Percentiles rank a stretch among this genome's conserved stretches.
phyloP scores from a whole-genome alignment of 2,888 invertebrate species.

The Lypha dubia region DNA sequence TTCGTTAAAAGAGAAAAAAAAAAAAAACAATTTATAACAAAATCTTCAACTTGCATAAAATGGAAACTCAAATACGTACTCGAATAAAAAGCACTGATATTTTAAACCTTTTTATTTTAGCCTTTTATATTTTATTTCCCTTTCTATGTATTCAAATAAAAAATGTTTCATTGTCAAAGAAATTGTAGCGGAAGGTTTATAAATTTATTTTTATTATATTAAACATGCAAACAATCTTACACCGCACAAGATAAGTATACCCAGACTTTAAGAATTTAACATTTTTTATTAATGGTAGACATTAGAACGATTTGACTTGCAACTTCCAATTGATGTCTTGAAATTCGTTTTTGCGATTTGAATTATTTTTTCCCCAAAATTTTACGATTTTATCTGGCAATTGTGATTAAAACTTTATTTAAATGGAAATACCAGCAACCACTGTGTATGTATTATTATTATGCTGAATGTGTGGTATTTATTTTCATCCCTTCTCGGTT shows the following conservation, averaged over 20 bases:
- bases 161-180: conserved; percentile 43
- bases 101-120: conserved; percentile 55
- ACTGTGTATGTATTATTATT: background rate
- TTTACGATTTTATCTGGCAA: no score
- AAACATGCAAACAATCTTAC: no score
- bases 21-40: conserved; percentile 11
- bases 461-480: background rate
- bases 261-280: background rate
- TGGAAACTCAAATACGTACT: conserved; percentile 43
- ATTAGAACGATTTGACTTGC: no score
- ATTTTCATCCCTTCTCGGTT: background rate
- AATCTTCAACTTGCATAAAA: conserved; percentile 51
- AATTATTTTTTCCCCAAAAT: no score
- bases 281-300: no score
- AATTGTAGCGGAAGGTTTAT: conserved; percentile 42
- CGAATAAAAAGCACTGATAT: conserved; percentile 56
- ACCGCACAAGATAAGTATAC: background rate
- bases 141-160: conserved; percentile 19
- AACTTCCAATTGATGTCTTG: no score
- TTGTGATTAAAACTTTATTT: no score
- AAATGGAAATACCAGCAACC: no score
- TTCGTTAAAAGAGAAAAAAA: conserved; percentile 18
- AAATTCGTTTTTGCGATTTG: no score
- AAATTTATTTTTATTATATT: conserved; percentile 20
- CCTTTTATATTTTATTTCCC: conserved; percentile 25